Base-by-base conservation (phyloP, 2,888 invertebrate species). In the Mythimna albipuncta region DNA sequence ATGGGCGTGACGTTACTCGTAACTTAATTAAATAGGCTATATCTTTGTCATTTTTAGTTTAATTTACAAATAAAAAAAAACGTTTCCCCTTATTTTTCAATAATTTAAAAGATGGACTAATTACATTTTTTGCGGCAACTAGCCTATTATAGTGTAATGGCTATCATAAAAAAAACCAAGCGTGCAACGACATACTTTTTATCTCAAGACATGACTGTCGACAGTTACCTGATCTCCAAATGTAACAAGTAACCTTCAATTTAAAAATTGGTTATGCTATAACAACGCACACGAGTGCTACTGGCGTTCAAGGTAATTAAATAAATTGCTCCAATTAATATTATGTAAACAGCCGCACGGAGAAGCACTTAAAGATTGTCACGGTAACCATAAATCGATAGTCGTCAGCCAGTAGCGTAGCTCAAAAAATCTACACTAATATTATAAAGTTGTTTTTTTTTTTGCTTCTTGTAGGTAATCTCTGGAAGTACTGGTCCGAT, bases 281-380 rank as follows among this genome's bases (percentile, higher is more conserved):
- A 52, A 55, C 50, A 11, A 32, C n/a, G 19, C 13, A 5, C n/a
- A 38, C 11, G 50, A 32, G 52, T 47, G 19, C 75, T 13, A 11
- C 7, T 21, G 4, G 6, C 16, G 21, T 59, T 59, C 47, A 78
- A 75, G 58, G 26, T 59, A 38, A 71, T 59, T 52, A 54, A 78
- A 41, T 13, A 50, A 69, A 69, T 62, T 62, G 74, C 21, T 68
- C 47, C 59, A 66, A 50, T 75, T 75, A 10, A 57, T 35, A 38
- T 54, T 16, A 7, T 47, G 5, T 2, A 21, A 47, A 69, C 38
- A 77, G 47, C 69, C 50, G 47, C 38, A 32, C 6, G 0, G 26
- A 54, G 21, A 26, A n/a, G 26, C 38, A 75, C 50, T 32, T 41
- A 38, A 32, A 9, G 2, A 66, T 58, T 50, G 57, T 50, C 2